These are phyloP conservation scores for Cataglyphis albicans DNA, from an alignment of 2,888 invertebrate genomes.

Conservation along the genomic window DNA sequence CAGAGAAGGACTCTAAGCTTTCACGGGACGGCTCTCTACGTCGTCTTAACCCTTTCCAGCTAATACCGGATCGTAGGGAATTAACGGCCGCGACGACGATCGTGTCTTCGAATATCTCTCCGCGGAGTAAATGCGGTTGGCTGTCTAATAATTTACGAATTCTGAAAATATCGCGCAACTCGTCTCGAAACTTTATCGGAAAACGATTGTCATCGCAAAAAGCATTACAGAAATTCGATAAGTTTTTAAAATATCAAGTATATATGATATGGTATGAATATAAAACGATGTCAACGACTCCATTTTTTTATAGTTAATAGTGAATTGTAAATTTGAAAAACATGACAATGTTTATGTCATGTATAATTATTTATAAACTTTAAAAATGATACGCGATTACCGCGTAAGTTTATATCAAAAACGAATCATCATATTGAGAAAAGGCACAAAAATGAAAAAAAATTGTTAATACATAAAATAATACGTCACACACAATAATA, in stretches of 20 bases:
- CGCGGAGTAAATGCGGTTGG: slow-evolving; percentile 28
- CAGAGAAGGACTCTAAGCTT: slow-evolving; percentile 72
- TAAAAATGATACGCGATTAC: background rate
- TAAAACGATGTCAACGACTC: background rate
- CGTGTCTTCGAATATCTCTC: slow-evolving; percentile 45
- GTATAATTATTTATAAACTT: background rate
- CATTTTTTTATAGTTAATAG: background rate
- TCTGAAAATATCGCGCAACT: slow-evolving; percentile 27
- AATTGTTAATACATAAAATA: background rate
- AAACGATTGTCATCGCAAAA: slow-evolving; percentile 38
- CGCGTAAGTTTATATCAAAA: background rate
- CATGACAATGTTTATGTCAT: background rate
- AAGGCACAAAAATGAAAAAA: background rate
- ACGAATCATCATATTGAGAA: background rate
- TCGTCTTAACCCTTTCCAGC: slow-evolving; percentile 80
- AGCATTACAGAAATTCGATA: slow-evolving; percentile 6
- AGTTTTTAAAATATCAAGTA: background rate
- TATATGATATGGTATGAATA: background rate
- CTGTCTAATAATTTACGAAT: slow-evolving; percentile 43
- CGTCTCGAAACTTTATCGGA: slow-evolving; percentile 27
- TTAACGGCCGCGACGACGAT: slow-evolving; percentile 68
- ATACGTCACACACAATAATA: background rate
- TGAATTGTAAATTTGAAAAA: background rate
- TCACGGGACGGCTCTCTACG: slow-evolving; percentile 59
- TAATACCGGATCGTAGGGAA: slow-evolving; percentile 74